These are phyloP conservation scores for Phallusia fumigata DNA, from an alignment of 23 tunicate genomes.

Conservation along the genomic window DNA sequence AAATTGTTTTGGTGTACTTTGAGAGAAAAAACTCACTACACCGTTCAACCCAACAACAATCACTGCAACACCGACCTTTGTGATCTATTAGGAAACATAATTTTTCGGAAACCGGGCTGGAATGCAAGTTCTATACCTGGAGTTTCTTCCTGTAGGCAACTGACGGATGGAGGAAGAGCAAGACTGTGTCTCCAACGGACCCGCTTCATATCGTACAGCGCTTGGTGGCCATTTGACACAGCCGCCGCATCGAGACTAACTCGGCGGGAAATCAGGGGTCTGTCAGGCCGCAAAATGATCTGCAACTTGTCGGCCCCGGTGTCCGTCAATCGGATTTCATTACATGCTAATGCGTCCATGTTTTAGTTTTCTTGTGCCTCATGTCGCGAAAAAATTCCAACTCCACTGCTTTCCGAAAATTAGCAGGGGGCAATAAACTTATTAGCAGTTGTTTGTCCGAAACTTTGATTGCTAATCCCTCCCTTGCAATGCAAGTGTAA, in stretches of 20 bases:
- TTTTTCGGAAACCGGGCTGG: neutral
- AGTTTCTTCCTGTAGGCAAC: slow-evolving; percentile 33
- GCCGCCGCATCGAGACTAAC: slow-evolving; percentile 26
- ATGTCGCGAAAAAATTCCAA: neutral
- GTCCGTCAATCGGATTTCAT: slow-evolving; percentile 15
- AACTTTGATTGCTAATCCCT: no score
- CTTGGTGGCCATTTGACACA: neutral
- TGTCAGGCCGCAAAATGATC: slow-evolving; percentile 37
- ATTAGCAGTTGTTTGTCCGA: no score
- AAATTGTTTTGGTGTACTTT: no score
- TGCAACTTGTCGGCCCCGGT: slow-evolving; percentile 43
- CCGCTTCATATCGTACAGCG: slow-evolving; percentile 19
- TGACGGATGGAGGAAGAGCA: slow-evolving; percentile 21
- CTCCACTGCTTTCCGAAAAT: neutral
- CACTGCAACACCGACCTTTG: no score
- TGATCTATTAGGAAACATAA: neutral
- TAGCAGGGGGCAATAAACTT: no score
- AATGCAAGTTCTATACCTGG: slow-evolving; percentile 9
- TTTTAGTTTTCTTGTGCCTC: neutral
- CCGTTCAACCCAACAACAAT: no score
- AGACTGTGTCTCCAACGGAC: slow-evolving; percentile 42
- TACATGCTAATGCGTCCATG: slow-evolving; percentile 9
- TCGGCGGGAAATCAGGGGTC: slow-evolving; percentile 32
- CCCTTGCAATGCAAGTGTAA: no score
- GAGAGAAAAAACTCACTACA: no score